Percentiles rank a stretch among this genome's conserved stretches.
Conservation (phyloP, 1,140 invertebrate genomes). For the Notospermus geniculatus region DNA sequence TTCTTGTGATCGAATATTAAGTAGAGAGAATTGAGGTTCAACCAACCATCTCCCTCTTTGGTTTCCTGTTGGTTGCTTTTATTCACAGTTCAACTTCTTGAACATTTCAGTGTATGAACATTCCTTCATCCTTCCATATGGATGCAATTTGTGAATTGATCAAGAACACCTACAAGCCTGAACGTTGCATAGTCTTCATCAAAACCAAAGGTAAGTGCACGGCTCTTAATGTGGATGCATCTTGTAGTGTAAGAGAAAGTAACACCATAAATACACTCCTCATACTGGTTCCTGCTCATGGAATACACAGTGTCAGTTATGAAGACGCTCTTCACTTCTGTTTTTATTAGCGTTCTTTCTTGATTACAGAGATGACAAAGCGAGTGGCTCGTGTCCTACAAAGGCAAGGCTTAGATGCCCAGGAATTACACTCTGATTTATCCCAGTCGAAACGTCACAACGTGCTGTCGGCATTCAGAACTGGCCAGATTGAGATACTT, state of each 20-base stretch:
- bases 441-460: neutral
- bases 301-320: too few species aligned
- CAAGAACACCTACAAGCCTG: neutral
- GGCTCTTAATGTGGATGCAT: neutral
- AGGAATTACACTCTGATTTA: conserved; percentile 5
- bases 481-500: neutral
- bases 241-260: too few species aligned
- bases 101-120: too few species aligned
- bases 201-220: neutral
- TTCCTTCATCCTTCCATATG: neutral
- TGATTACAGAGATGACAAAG: conserved; percentile 1
- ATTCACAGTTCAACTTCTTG: too few species aligned
- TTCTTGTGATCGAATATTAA: too few species aligned
- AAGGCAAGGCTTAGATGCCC: neutral
- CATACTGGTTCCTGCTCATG: too few species aligned
- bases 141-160: neutral
- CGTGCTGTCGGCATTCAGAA: neutral
- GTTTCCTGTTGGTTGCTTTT: too few species aligned
- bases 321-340: too few species aligned
- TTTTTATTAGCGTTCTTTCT: neutral
- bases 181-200: neutral
- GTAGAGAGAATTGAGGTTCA: too few species aligned
- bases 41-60: too few species aligned
- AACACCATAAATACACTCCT: too few species aligned
- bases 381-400: neutral